These are phyloP conservation scores for Embiotoca jacksoni DNA, from an alignment of 2,113 vertebrate genomes.

Conservation along the genomic window DNA sequence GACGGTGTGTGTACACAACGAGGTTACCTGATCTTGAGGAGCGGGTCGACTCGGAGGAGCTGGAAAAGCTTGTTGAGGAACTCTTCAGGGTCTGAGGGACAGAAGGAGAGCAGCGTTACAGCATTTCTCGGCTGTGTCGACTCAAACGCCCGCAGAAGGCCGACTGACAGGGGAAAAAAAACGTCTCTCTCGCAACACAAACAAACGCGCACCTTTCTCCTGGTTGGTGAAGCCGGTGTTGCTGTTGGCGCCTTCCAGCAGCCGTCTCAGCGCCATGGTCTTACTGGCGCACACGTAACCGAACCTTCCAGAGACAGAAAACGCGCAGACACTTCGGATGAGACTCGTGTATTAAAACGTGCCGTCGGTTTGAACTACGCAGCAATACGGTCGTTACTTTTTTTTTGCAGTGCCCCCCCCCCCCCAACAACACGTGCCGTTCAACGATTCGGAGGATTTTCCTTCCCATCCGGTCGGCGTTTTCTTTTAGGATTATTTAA, in stretches of 20 bases:
- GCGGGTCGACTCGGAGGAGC: slow-evolving; percentile 83
- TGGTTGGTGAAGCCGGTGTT: slow-evolving; percentile 81
- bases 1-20: not conserved
- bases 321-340: not conserved
- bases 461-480: too few species aligned
- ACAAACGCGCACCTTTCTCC: slow-evolving; percentile 82
- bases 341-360: not conserved
- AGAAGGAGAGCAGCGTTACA: slow-evolving; percentile 37
- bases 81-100: slow-evolving; percentile 86
- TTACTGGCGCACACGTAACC: slow-evolving; percentile 91
- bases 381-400: too few species aligned
- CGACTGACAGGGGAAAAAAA: not conserved
- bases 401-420: too few species aligned
- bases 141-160: not conserved
- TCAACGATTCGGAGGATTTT: too few species aligned
- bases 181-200: slow-evolving; percentile 40
- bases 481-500: too few species aligned
- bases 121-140: slow-evolving; percentile 57
- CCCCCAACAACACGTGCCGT: too few species aligned
- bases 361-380: too few species aligned
- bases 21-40: slow-evolving; percentile 85
- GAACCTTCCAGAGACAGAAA: slow-evolving; percentile 66
- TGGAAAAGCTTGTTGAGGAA: slow-evolving; percentile 88
- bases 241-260: slow-evolving; percentile 83
- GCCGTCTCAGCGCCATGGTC: slow-evolving; percentile 87